Conservation (phyloP, 2,113 vertebrate genomes). For the Hoplias malabaricus region DNA sequence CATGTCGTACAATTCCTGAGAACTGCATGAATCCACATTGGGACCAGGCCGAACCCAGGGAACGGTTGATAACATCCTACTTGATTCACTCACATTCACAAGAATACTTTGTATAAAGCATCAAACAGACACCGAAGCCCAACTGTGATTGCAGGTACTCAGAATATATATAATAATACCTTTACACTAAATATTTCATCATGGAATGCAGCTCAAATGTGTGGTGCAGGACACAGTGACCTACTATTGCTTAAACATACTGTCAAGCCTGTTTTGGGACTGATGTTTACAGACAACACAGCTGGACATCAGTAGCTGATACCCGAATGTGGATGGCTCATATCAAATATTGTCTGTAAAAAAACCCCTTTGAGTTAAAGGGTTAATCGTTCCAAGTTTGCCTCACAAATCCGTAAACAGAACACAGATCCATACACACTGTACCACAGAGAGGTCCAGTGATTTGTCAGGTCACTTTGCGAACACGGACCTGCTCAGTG, state of each 20-base stretch:
- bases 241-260: constrained; percentile 38
- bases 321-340: not conserved
- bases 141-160: not conserved
- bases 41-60: too few relatives aligned
- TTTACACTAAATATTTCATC: constrained; percentile 15
- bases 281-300: constrained; percentile 20
- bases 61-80: too few relatives aligned
- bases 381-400: constrained; percentile 27
- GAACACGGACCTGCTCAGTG: not conserved
- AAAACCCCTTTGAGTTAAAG: too few relatives aligned
- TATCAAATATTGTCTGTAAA: too few relatives aligned
- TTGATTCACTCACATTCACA: too few relatives aligned
- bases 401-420: not conserved
- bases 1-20: too few relatives aligned
- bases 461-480: not conserved
- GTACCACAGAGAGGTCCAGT: not conserved
- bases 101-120: constrained; percentile 19
- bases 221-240: constrained; percentile 20
- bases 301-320: constrained; percentile 21
- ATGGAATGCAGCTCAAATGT: constrained; percentile 23
- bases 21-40: too few relatives aligned
- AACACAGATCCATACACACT: too few relatives aligned
- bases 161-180: constrained; percentile 47
- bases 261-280: constrained; percentile 25
- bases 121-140: not conserved